Percentiles rank a stretch among this genome's conserved stretches.
Evolutionary conservation across 2,797 vertebrate genomes (phyloP).

Genomic region (Orientallactaga sibirica): DNA sequence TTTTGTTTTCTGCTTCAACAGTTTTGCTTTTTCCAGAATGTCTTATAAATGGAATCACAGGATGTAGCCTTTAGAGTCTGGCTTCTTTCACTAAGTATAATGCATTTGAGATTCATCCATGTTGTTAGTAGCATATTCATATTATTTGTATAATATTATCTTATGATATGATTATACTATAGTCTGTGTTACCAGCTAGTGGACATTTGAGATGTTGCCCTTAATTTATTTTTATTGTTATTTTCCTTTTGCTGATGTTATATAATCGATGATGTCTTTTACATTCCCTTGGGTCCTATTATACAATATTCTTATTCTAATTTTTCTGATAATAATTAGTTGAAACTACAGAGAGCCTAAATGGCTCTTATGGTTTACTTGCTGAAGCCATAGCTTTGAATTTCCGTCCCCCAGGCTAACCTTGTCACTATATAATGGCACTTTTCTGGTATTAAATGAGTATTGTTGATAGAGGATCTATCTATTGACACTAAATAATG

Average conservation of each 20-base stretch:
- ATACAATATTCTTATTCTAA: slow-evolving; percentile 37
- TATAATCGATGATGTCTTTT: slow-evolving; percentile 48
- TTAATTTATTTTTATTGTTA: slow-evolving; percentile 51
- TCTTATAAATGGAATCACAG: slow-evolving; percentile 57
- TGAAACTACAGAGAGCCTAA: slow-evolving; percentile 33
- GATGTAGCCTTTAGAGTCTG: slow-evolving; percentile 21
- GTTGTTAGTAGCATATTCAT: slow-evolving; percentile 30
- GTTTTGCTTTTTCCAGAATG: slow-evolving; percentile 56
- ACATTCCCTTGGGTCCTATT: slow-evolving; percentile 1
- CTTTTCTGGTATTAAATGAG: slow-evolving; percentile 31
- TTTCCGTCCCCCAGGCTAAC: neutral
- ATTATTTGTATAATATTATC: slow-evolving; percentile 57
- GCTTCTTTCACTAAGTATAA: slow-evolving; percentile 58
- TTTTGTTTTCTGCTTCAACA: slow-evolving; percentile 41
- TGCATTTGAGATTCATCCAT: slow-evolving; percentile 34
- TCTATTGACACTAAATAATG: neutral
- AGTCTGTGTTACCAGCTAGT: slow-evolving; percentile 40
- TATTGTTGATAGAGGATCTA: slow-evolving; percentile 18
- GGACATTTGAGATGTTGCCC: slow-evolving; percentile 30
- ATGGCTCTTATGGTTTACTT: slow-evolving; percentile 51
- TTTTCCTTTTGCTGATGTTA: slow-evolving; percentile 43
- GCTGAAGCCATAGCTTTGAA: slow-evolving; percentile 45
- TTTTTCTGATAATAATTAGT: slow-evolving; percentile 61
- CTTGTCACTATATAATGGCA: neutral
- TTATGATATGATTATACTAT: neutral